These are phyloP conservation scores for Protonibea diacanthus DNA, from an alignment of 2,797 vertebrate genomes.

Conservation along the genomic window DNA sequence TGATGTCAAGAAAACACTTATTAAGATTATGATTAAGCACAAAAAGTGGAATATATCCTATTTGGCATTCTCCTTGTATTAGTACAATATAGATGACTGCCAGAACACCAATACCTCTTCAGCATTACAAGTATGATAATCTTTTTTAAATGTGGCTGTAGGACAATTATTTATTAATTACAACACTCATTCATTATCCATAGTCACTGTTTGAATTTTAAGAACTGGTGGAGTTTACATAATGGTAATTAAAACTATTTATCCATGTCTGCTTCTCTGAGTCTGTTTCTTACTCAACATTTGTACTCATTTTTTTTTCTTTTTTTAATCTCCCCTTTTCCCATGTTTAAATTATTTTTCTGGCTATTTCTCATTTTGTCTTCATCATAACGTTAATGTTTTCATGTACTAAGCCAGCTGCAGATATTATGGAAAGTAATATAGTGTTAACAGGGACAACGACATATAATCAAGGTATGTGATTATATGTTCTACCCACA, in stretches of 20 bases:
- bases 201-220: conserved; percentile 39
- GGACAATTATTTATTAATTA: conserved; percentile 54
- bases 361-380: conserved; percentile 12
- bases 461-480: background rate
- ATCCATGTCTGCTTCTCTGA: conserved; percentile 14
- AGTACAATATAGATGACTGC: conserved; percentile 22
- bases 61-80: conserved; percentile 34
- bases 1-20: conserved; percentile 30
- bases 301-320: conserved; percentile 35
- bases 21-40: conserved; percentile 12
- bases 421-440: conserved; percentile 13
- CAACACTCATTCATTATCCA: conserved; percentile 47
- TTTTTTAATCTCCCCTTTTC: conserved; percentile 9
- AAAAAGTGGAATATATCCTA: conserved; percentile 26
- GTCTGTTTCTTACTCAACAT: conserved; percentile 37
- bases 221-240: conserved; percentile 50
- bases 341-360: conserved; percentile 13
- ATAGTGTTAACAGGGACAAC: conserved; percentile 10
- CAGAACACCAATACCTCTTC: conserved; percentile 29
- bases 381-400: conserved; percentile 1
- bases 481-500: background rate
- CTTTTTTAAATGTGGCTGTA: conserved; percentile 35
- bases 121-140: conserved; percentile 34
- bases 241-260: conserved; percentile 44
- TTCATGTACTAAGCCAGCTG: conserved; percentile 6